These are phyloP conservation scores for Poecile montanus DNA, from an alignment of 2,797 vertebrate species.

Conservation along the genomic window DNA sequence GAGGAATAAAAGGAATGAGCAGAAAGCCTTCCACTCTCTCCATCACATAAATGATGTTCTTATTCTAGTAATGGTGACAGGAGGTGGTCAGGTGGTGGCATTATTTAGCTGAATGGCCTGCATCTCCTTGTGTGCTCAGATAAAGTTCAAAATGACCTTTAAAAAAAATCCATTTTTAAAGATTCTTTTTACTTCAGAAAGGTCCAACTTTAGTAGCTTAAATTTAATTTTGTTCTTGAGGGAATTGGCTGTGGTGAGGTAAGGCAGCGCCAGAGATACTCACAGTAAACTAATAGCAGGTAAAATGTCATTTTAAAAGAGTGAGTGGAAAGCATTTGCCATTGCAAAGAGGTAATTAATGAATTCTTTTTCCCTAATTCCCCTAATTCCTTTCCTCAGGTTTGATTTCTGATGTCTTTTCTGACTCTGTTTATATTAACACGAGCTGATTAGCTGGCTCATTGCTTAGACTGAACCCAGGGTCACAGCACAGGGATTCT, in stretches of 20 bases:
- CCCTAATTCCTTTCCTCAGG: not conserved
- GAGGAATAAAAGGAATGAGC: not conserved
- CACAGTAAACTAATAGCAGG: constrained; percentile 55
- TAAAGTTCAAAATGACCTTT: constrained; percentile 76
- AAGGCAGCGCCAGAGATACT: not conserved
- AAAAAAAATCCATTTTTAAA: constrained; percentile 76
- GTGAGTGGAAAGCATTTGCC: constrained; percentile 23
- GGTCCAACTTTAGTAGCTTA: constrained; percentile 65
- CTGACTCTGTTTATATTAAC: constrained; percentile 46
- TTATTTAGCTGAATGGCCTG: constrained; percentile 68
- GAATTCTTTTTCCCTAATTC: constrained; percentile 18
- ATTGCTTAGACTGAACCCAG: not conserved
- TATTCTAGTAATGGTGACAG: constrained; percentile 60
- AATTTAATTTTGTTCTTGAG: constrained; percentile 71
- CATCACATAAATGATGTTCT: constrained; percentile 51
- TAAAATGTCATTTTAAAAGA: constrained; percentile 66
- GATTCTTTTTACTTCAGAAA: constrained; percentile 71
- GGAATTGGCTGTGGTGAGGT: constrained; percentile 15
- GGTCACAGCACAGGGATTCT: not conserved
- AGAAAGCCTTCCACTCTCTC: not conserved
- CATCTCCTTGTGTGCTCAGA: constrained; percentile 29
- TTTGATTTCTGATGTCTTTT: constrained; percentile 55
- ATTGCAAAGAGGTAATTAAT: constrained; percentile 45
- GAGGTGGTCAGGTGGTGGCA: constrained; percentile 60
- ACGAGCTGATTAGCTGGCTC: constrained; percentile 7